Evolutionary conservation across 2,797 vertebrate species (phyloP), one percentile per base, ranked within the genome.

Genomic region (Gouania willdenowi): DNA sequence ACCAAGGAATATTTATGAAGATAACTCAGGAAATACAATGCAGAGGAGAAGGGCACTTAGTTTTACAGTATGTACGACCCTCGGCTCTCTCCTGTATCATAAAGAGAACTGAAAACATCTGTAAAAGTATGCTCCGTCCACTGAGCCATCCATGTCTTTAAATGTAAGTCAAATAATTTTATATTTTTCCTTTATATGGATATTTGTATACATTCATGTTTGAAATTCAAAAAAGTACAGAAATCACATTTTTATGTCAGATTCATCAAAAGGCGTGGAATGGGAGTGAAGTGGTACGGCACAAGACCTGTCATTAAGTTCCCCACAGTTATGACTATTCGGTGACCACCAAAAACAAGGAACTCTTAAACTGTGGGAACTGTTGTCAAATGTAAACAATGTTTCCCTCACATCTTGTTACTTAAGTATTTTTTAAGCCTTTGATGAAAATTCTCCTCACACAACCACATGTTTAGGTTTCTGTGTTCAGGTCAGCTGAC

Each of bases 341-440:
- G 20, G 36, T 52, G 53, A 54, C 61, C 57, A 27, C 47, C 66
- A 47, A 81, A 78, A n/a, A 77, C 65, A 71, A 50, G 52, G 66
- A 73, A 67, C 34, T 71, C 60, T 79, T 50, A 43, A 58, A 59
- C 58, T 75, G 65, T 75, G 79, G 58, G 71, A 84, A 77, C 66
- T 41, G 50, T 41, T 48, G 53, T 52, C 37, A 57, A 27, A 58
- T 66, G 61, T 26, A 43, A 25, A 34, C 32, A 20, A 8, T 40
- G 44, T 43, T 62, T 60, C 38, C 23, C 26, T 58, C 12, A n/a
- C n/a, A n/a, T n/a, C n/a, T n/a, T n/a, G n/a, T n/a, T n/a, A n/a
- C n/a, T n/a, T n/a, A n/a, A n/a, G n/a, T n/a, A n/a, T n/a, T n/a
- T n/a, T n/a, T n/a, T n/a, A n/a, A n/a, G n/a, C n/a, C n/a, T n/a